These are phyloP conservation scores for Sinocyclocheilus anophthalmus DNA, from an alignment of 2,113 vertebrate species.

Conservation along the genomic window DNA sequence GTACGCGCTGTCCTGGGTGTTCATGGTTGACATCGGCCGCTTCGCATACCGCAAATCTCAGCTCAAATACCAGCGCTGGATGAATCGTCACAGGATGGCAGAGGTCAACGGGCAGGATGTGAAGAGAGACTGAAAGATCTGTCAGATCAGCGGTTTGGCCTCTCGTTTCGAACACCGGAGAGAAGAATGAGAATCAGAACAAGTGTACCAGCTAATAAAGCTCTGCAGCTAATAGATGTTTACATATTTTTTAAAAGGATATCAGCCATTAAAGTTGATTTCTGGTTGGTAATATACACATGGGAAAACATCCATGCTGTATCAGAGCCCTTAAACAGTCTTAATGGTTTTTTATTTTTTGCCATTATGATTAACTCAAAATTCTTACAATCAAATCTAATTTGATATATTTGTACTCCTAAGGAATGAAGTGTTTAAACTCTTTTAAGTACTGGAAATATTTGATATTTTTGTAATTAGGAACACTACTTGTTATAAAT, in stretches of 20 bases:
- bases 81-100: slow-evolving; percentile 58
- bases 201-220: slow-evolving; percentile 20
- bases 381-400: slow-evolving; percentile 34
- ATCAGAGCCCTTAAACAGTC: background rate
- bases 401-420: slow-evolving; percentile 22
- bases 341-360: slow-evolving; percentile 1
- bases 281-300: slow-evolving; percentile 24
- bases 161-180: background rate
- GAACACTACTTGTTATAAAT: slow-evolving; percentile 15
- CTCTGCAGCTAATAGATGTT: slow-evolving; percentile 38
- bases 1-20: slow-evolving; percentile 92
- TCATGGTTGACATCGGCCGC: slow-evolving; percentile 90
- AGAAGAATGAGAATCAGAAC: slow-evolving; percentile 1
- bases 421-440: background rate
- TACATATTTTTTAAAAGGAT: slow-evolving; percentile 34
- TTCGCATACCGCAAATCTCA: slow-evolving; percentile 84
- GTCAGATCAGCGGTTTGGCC: background rate
- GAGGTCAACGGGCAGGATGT: slow-evolving; percentile 73
- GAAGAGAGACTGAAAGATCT: slow-evolving; percentile 67
- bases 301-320: slow-evolving; percentile 5
- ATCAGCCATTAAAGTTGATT: slow-evolving; percentile 18
- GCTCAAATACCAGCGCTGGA: slow-evolving; percentile 79
- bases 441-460: background rate
- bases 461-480: slow-evolving; percentile 42
- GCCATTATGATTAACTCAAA: slow-evolving; percentile 14